Conservation (phyloP, 2,797 vertebrate species). For the Poeciliopsis gracilis region DNA sequence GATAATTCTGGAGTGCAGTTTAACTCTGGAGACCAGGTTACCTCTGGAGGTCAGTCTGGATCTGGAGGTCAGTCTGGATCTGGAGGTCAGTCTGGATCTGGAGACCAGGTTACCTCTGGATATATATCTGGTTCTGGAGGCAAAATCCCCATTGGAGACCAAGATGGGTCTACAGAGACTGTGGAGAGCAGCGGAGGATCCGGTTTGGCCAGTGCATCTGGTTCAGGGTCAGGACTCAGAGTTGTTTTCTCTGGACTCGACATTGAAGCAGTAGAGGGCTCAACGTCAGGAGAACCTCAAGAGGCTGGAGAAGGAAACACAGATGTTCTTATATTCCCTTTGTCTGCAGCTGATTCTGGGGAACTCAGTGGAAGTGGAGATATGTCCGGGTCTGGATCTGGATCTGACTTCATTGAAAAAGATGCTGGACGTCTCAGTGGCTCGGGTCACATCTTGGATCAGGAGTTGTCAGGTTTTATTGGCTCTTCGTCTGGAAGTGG, state of each 20-base stretch:
- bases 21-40: conserved; percentile 14
- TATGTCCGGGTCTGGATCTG: conserved; percentile 57
- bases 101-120: conserved; percentile 1
- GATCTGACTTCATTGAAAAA: conserved; percentile 53
- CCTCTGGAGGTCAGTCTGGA: conserved; percentile 3
- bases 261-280: conserved; percentile 56
- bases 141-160: conserved; percentile 29
- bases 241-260: conserved; percentile 63
- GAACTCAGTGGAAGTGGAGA: conserved; percentile 69
- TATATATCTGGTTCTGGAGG: background rate
- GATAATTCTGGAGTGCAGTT: background rate
- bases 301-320: conserved; percentile 74
- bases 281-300: conserved; percentile 65
- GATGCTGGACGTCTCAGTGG: conserved; percentile 64
- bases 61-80: conserved; percentile 20
- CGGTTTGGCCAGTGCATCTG: conserved; percentile 38
- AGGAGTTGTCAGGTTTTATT: conserved; percentile 82
- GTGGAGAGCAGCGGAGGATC: conserved; percentile 45
- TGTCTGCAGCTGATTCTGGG: conserved; percentile 63
- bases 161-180: conserved; percentile 24
- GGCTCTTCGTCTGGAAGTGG: conserved; percentile 70
- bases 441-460: conserved; percentile 58
- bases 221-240: conserved; percentile 67
- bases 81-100: conserved; percentile 21
- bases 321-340: conserved; percentile 59